Conservation (phyloP, 2,113 vertebrate genomes). For the Vidua chalybeata region DNA sequence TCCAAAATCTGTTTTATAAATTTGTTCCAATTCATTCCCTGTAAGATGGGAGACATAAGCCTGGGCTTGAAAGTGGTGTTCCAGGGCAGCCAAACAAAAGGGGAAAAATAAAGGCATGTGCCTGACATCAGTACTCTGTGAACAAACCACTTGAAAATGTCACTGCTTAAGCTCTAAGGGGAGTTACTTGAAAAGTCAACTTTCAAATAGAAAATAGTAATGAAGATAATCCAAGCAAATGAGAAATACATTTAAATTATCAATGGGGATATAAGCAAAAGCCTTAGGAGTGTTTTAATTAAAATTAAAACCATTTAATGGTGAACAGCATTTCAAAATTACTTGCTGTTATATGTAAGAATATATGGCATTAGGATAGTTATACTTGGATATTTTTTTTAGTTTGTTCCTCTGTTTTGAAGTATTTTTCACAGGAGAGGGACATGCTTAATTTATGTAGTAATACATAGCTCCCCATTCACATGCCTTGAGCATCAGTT, state of each 20-base stretch:
- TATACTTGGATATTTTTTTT: background rate
- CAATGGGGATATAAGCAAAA: background rate
- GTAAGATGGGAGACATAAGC: background rate
- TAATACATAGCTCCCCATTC: background rate
- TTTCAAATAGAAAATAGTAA: background rate
- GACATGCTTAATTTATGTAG: background rate
- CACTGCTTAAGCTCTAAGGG: background rate
- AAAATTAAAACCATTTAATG: background rate
- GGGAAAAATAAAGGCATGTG: background rate
- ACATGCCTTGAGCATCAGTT: background rate
- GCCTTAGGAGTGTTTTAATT: background rate
- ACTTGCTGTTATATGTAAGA: background rate
- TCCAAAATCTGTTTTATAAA: background rate
- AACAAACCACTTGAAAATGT: background rate
- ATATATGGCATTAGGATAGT: background rate
- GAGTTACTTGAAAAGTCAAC: background rate
- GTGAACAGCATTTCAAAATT: background rate
- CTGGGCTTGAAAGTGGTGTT: background rate
- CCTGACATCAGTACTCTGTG: background rate
- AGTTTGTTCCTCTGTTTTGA: background rate
- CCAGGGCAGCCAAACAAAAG: background rate
- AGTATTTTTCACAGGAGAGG: background rate
- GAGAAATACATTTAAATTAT: background rate
- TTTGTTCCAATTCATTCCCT: background rate
- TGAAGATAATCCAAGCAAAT: background rate